These are phyloP conservation scores for Pangasius mekongensis DNA, from an alignment of 2,797 vertebrate genomes.

Conservation along the genomic window DNA sequence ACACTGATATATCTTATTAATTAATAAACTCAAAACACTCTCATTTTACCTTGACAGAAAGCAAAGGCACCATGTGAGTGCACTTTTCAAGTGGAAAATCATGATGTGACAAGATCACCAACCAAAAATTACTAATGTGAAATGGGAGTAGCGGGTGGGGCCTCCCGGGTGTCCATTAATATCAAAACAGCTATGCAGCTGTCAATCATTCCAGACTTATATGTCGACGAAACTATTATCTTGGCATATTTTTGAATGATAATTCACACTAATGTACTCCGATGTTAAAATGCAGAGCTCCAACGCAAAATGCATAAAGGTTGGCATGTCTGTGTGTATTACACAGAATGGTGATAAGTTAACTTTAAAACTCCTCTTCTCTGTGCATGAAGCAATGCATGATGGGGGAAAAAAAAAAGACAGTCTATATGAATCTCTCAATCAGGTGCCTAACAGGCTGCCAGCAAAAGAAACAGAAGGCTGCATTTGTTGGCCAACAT, in stretches of 20 bases:
- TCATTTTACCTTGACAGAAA: background rate
- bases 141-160: background rate
- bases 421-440: conserved; percentile 27
- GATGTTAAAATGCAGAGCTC: background rate
- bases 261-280: background rate
- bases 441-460: conserved; percentile 17
- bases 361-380: conserved; percentile 10
- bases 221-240: background rate
- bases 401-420: background rate
- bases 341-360: background rate
- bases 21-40: background rate
- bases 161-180: background rate
- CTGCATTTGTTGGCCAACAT: conserved; percentile 21
- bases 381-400: background rate
- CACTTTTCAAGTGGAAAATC: background rate
- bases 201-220: background rate
- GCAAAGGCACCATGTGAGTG: background rate
- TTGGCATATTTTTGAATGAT: background rate
- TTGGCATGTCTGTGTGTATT: background rate
- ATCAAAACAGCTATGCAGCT: background rate
- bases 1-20: background rate
- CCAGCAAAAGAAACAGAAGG: conserved; percentile 13
- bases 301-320: background rate
- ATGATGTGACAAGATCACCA: background rate
- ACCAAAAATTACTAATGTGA: background rate